Base-by-base conservation (phyloP, 2,797 vertebrate genomes). In the Pristis pectinata region DNA sequence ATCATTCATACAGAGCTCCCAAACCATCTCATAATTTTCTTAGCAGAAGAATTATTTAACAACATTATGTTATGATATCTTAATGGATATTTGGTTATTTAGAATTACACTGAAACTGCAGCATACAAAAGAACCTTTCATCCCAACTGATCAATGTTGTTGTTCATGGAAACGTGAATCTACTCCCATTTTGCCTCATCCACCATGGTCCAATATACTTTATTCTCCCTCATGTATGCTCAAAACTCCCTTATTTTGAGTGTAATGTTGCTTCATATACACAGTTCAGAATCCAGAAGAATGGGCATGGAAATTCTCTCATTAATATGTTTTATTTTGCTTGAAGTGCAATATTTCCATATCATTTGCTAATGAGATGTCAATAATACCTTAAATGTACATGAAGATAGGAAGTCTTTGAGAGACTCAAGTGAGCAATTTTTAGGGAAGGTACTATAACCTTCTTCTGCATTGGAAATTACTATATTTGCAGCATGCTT, bases 391-490 rank as follows among this genome's bases (percentile, higher is more conserved):
- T 74, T 74, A 53, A 34, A 72, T 11, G 22, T 72, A 70, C 41
- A 70, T 44, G 64, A 27, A 93, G 11, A 22, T 17, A 34, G 92
- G 49, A 44, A 9, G 53, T 53, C 4, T 94, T 19, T 94, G 44
- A 56, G 49, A 94, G 41, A 44, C 74, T 56, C 94, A 76, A 44
- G 30, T 30, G 19, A 41, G 44, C 67, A 44, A 74, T 53, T 34
- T 64, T 76, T 74, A 8, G 0, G 15, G 92, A 74, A 94, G 70
- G 70, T 53, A 76, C 17, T 76, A 24, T 94, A 76, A 94, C 44
- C 67, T 97, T 97, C 98, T 97, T 96, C 96, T 97, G 97, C 97
- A 96, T 96, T 97, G 96, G 96, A 96, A 96, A 96, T 95, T 96
- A 95, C 96, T 96, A 96, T 97, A 96, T 97, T 98, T 96, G 97